Evolutionary conservation across 2,888 invertebrate species (phyloP), one percentile per base, ranked within the genome.

Genomic region (Caenorhabditis sp.): DNA sequence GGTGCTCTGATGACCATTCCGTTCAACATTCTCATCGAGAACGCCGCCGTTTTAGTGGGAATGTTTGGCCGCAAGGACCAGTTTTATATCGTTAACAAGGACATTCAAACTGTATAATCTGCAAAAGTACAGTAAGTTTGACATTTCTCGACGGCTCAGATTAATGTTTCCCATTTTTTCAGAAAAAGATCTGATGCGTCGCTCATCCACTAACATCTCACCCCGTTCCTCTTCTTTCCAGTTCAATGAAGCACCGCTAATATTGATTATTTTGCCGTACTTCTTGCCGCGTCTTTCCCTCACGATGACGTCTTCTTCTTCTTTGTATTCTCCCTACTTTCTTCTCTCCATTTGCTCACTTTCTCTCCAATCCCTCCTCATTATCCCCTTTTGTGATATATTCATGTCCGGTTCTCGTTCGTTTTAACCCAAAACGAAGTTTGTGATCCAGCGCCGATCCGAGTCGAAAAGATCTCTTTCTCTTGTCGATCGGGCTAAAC

Each of bases 1-100:
- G 97, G 96, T 53, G 96, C 97, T 4, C 93, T 97, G 61, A 95
- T 95, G 78, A 96, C 96, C 72, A 96, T 97, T 92, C 97, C 97
- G 20, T 95, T 97, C 88, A 97, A 97, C 93, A 94, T 97, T 89
- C 94, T 96, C 71, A 96, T 97, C 89, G 97, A 98, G 93, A 97
- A 97, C 93, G 94, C 96, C 86, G 97, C 97, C 71, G 97, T 97
- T n/a, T 94, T 97, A 84, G 96, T 97, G 96, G 97, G 97, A 44
- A 94, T 97, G 47, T 94, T 97, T 88, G 96, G 97, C 18, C 96
- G 96, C 91, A 98, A 98, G 93, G 96, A 97, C 93, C 96, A 96
- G 93, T 98, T 98, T 93, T 98, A 97, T 93, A 95, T 98, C 90
- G 97, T 98, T 67, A 96, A 97, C 93, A 98, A 98, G 65, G 81